phyloP scores from a whole-genome alignment of 2,888 invertebrate genomes.

The Platycheirus albimanus region DNA sequence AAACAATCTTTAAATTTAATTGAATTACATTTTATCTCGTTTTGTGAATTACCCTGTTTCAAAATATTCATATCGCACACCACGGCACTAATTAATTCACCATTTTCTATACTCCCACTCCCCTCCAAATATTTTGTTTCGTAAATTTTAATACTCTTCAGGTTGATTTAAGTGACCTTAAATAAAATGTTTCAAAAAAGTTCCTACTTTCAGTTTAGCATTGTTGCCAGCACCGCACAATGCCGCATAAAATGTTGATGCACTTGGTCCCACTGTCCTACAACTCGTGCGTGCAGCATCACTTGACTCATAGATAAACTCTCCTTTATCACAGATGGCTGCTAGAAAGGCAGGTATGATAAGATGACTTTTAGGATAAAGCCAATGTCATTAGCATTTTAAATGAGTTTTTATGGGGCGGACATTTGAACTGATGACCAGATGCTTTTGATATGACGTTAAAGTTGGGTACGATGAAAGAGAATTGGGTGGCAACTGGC shows the following conservation, averaged over 20 bases:
- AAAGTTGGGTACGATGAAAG: not conserved
- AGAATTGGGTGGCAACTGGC: not conserved
- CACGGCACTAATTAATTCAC: slow-evolving; percentile 23
- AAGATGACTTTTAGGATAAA: slow-evolving; percentile 64
- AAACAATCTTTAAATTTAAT: too few species aligned
- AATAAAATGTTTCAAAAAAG: too few species aligned
- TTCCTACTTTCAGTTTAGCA: not conserved
- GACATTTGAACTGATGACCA: slow-evolving; percentile 69
- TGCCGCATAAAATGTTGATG: not conserved
- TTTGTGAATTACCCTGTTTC: too few species aligned
- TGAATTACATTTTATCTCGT: too few species aligned
- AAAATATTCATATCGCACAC: too few species aligned
- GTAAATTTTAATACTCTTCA: slow-evolving; percentile 8
- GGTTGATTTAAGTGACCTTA: slow-evolving; percentile 45
- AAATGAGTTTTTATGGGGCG: slow-evolving; percentile 72
- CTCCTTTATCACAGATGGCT: slow-evolving; percentile 34
- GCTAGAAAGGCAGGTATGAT: slow-evolving; percentile 51
- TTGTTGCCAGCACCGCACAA: too few species aligned
- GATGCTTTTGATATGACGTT: slow-evolving; percentile 42
- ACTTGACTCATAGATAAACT: slow-evolving; percentile 47
- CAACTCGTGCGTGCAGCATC: not conserved
- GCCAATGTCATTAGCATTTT: slow-evolving; percentile 74
- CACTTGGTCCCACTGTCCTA: slow-evolving; percentile 47
- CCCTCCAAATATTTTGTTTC: slow-evolving; percentile 21
- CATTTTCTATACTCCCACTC: too few species aligned